Base-by-base conservation (phyloP, 1,140 invertebrate species). In the Drosophila lowei region DNA sequence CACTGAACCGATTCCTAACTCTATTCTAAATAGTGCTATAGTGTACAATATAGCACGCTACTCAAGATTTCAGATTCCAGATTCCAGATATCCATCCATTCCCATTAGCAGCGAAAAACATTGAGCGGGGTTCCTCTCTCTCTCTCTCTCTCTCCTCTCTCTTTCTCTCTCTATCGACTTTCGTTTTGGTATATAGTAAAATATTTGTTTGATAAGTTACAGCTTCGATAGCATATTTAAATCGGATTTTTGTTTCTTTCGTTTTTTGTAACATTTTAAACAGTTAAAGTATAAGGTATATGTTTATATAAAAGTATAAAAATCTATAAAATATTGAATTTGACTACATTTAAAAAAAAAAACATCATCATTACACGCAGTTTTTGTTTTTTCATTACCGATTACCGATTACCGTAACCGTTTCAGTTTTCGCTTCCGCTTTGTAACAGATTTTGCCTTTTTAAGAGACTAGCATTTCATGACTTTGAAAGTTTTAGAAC, bases 241-340 rank as follows among this genome's bases (percentile, higher is more conserved):
- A 85, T 38, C 34, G 34, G 68, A 61, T 66, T 74, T 70, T 70
- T 48, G 46, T 66, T 56, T 47, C 11, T 38, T 38, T 38, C 34
- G 11, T 38, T 38, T 53, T 49, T 54, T 59, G 18, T 64, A 59
- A 65, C 67, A 25, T 56, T 72, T 65, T 88, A 86, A 77, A 86
- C 83, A 86, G 83, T 81, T 83, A 86, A 86, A 88, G 83, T 86
- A 86, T 88, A 86, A 86, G 86, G 81, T 88, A 86, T 72, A 83
- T 86, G 54, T 86, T 77, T 86, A 85, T 85, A 85, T 86, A 86
- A 86, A 86, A 86, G 83, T 86, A 86, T 86, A 86, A 86, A 86
- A 86, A 86, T 86, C 83, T 86, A 86, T 86, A 86, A 86, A 86
- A 86, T 88, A 86, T 86, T 79, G 72, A 88, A 86, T 83, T 86